These are phyloP conservation scores for Disparrhopalites patrizii DNA, from an alignment of 2,888 invertebrate genomes.

Conservation along the genomic window DNA sequence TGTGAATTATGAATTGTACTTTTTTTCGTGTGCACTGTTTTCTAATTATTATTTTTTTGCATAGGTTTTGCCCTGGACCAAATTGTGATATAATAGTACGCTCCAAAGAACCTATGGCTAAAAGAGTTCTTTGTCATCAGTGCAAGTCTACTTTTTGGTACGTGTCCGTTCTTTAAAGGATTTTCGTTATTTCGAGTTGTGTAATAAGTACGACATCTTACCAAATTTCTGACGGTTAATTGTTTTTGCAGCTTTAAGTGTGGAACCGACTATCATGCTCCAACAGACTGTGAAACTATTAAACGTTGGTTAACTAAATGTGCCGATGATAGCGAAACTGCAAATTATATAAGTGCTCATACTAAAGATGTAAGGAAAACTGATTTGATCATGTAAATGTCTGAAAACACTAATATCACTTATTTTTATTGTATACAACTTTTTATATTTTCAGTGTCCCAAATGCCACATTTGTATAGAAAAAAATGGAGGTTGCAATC, in stretches of 20 bases:
- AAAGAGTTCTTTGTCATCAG: constrained; percentile 79
- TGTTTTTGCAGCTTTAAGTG: constrained; percentile 66
- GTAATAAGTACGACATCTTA: no score
- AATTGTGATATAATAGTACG: constrained; percentile 88
- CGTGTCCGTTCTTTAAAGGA: no score
- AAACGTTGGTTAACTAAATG: constrained; percentile 99
- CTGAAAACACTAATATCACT: no score
- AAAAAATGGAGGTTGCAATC: constrained; percentile 99
- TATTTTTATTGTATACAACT: no score
- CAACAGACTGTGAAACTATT: constrained; percentile 92
- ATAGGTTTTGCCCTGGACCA: constrained; percentile 88
- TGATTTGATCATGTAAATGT: no score
- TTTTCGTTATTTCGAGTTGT: no score
- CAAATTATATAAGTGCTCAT: constrained; percentile 98
- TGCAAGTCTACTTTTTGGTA: constrained; percentile 91
- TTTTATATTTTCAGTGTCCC: constrained; percentile 66
- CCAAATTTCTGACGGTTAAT: not conserved
- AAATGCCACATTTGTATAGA: constrained; percentile 99
- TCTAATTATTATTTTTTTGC: constrained; percentile 37
- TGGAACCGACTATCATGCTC: constrained; percentile 96
- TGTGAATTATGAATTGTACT: no score
- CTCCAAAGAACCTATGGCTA: constrained; percentile 75
- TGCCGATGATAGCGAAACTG: constrained; percentile 99
- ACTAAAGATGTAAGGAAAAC: constrained; percentile 71
- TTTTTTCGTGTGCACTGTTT: not conserved